Evolutionary conservation across 2,113 vertebrate species (phyloP).

Genomic region (Esox niger): DNA sequence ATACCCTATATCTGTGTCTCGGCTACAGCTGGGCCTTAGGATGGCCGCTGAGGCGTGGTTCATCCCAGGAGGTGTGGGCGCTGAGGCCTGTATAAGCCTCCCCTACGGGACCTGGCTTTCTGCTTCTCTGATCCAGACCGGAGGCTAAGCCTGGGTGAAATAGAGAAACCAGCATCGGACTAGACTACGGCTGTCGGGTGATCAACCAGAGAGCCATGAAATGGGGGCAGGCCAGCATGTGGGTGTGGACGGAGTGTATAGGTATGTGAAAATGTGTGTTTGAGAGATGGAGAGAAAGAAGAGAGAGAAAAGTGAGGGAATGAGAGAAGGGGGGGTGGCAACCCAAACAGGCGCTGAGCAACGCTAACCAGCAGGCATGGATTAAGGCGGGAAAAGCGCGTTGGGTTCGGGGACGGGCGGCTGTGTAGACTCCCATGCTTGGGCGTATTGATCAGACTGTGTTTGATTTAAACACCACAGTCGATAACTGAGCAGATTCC

Average conservation of each 20-base stretch:
- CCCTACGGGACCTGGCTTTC: not conserved
- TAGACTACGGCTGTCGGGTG: not conserved
- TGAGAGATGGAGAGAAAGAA: no score
- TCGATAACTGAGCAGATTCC: no score
- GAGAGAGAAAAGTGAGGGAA: no score
- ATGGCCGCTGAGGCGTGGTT: constrained; percentile 1
- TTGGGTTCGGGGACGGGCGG: no score
- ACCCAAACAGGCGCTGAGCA: not conserved
- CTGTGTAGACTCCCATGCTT: not conserved
- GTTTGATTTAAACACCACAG: not conserved
- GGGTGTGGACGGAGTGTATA: not conserved
- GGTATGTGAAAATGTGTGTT: not conserved
- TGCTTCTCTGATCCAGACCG: constrained; percentile 2
- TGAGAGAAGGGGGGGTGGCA: not conserved
- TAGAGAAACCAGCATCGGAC: not conserved
- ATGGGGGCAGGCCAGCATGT: not conserved
- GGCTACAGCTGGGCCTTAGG: no score
- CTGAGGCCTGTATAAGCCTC: not conserved
- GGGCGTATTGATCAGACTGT: not conserved
- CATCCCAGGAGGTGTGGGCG: not conserved
- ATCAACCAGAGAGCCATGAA: not conserved
- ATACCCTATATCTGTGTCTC: constrained; percentile 7
- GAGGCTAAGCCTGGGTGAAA: not conserved
- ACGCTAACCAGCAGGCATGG: not conserved
- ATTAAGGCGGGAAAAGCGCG: not conserved